Base-by-base conservation (phyloP, 2,113 vertebrate genomes). In the Vulpes vulpes region DNA sequence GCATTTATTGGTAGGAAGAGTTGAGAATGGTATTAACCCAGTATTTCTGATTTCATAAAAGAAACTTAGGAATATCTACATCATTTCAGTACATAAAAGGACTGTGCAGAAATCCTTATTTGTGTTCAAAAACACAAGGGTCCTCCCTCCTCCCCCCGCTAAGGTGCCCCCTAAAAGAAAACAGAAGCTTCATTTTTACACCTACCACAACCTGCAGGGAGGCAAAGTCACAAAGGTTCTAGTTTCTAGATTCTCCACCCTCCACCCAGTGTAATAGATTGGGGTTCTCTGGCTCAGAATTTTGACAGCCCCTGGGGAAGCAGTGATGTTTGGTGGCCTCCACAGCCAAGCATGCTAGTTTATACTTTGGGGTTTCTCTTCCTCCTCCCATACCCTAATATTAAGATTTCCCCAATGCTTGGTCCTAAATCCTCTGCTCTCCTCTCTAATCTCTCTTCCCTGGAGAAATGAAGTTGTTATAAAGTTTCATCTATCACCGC, bases 331-430 rank as follows among this genome's bases (percentile, higher is more conserved):
- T 38, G 19, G 67, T 80, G 87, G 93, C 89, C 83, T 96, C 82
- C 35, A 89, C 49, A 20, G 35, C 2, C 79, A 92, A 35, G 43
- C 59, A 88, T 12, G 25, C 62, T 71, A 92, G n/a, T 81, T 94
- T 92, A 53, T 80, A 79, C 35, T 69, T 92, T 19, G 9, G n/a
- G 57, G 49, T 92, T 97, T 71, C 27, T 94, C 69, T 73, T 79
- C 35, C 81, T 95, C 88, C 49, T 82, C 60, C 82, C 38, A 82
- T 25, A 82, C 3, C 78, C 20, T 67, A 79, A 87, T 49, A 85
- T 88, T 35, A 96, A 91, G 38, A 92, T 83, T 92, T 86, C 30
- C 78, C 73, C 90, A 97, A 96, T 25, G 65, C 27, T 94, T 38
- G 55, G 55, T 64, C 67, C 55, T 91, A 95, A 95, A 95, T 93